Evolutionary conservation across 2,888 invertebrate genomes (phyloP).

Genomic region (Diloba caeruleocephala): DNA sequence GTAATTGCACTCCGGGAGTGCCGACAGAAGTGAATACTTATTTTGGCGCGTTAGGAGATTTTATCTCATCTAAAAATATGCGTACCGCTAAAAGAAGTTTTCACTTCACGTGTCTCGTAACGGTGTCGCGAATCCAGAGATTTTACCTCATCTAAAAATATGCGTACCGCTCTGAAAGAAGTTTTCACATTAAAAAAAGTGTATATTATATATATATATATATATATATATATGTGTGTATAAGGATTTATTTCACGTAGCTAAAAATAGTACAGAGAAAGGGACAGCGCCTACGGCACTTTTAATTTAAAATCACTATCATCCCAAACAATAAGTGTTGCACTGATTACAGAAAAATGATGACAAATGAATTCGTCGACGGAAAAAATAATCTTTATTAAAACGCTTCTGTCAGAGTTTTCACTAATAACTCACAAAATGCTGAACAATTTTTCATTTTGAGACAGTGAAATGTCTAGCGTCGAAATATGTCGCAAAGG

Average conservation of each 20-base stretch:
- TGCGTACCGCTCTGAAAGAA: no score
- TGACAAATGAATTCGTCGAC: conserved; percentile 46
- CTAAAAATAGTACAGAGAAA: conserved; percentile 54
- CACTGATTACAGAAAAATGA: conserved; percentile 70
- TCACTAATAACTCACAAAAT: conserved; percentile 2
- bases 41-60: no score
- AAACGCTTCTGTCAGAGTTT: conserved; percentile 14
- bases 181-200: no score
- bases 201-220: no score
- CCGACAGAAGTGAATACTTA: no score
- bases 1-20: no score
- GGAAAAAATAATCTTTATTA: conserved; percentile 51
- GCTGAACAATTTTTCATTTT: conserved; percentile 3
- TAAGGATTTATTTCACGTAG: conserved; percentile 16
- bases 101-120: no score
- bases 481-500: neutral
- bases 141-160: no score
- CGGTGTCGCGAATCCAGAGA: no score
- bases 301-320: conserved; percentile 84
- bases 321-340: conserved; percentile 64
- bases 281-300: conserved; percentile 75
- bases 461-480: neutral
- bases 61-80: no score
- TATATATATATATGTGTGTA: no score
- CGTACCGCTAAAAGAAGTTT: no score